Base-by-base conservation (phyloP, 2,888 invertebrate species). In the Habroteleia sp. region DNA sequence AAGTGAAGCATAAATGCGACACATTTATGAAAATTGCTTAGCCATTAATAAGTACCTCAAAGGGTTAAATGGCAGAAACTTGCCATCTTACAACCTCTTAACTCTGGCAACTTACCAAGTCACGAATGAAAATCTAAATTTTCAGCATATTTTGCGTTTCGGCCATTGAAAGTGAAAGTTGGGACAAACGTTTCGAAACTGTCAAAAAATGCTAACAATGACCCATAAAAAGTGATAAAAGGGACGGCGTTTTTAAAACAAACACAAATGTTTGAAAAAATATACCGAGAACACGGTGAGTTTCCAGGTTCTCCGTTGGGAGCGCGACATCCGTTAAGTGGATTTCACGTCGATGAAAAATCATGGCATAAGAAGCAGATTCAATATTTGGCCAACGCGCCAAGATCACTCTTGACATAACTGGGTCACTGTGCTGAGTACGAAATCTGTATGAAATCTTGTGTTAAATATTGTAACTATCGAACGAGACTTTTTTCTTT, bases 341-440 rank as follows among this genome's bases (percentile, higher is more conserved):
- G 46, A 69, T 69, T 69, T 56, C 42, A 44, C 58, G 37, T 50
- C 60, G 33, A 52, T 60, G 62, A 74, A 76, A 73, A 74, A 74
- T 74, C 58, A 56, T 54, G 65, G 42, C 69, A 46, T 68, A 69
- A 76, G 63, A 50, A 65, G 44, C 50, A 65, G 42, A 60, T 66
- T 75, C 66, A 71, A 62, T 71, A 76, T 68, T 76, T 74, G 73
- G 73, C 73, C 56, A 69, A 65, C 44, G 65, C 44, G 76, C 76
- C 76, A 76, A 76, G 65, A 76, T 69, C 69, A 65, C 56, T 65
- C 74, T 56, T 74, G 69, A 65, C 73, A 62, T 35, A 71, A 62
- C 65, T 76, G 29, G 76, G 76, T 76, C 69, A 74, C 69, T 73
- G 44, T 65, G 69, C 65, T 62, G 60, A 65, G 69, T 66, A 60